phyloP scores from a whole-genome alignment of 1,140 invertebrate genomes.

The Eufriesea mexicana region DNA sequence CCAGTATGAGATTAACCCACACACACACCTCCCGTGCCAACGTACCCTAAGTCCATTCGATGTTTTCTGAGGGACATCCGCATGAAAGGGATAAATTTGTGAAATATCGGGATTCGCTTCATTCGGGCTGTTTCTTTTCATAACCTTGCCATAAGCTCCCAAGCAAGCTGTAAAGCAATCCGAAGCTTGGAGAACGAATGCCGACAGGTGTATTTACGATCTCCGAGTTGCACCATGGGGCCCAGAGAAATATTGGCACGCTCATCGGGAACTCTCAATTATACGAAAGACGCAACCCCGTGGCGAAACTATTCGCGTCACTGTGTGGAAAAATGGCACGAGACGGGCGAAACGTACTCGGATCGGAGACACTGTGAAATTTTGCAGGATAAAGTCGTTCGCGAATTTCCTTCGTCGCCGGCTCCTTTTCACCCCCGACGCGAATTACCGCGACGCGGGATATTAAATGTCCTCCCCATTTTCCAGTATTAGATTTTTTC shows the following conservation, averaged over 20 bases:
- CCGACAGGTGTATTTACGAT: conserved; percentile 19
- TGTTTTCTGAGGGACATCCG: neutral
- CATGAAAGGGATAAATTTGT: neutral
- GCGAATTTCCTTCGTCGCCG: neutral
- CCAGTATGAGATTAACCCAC: neutral
- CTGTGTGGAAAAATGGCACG: neutral
- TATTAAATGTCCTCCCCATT: neutral
- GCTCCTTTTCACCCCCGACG: neutral
- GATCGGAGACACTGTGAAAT: neutral
- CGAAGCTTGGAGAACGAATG: conserved; percentile 15
- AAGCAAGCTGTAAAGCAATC: conserved; percentile 14
- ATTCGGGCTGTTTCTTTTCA: conserved; percentile 3
- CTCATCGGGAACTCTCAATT: conserved; percentile 23
- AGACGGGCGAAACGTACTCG: too few species aligned
- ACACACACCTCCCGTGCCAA: too few species aligned
- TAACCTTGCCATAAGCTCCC: conserved; percentile 1
- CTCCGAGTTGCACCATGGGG: neutral
- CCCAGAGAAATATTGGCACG: neutral
- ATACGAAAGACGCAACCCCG: neutral
- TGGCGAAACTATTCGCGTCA: neutral
- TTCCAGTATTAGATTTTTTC: neutral
- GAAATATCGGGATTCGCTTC: neutral
- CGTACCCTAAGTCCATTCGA: neutral
- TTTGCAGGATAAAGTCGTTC: neutral
- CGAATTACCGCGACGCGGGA: neutral